Evolutionary conservation across 92 coral and sea anemone genomes (phyloP).

Genomic region (Porites rus): DNA sequence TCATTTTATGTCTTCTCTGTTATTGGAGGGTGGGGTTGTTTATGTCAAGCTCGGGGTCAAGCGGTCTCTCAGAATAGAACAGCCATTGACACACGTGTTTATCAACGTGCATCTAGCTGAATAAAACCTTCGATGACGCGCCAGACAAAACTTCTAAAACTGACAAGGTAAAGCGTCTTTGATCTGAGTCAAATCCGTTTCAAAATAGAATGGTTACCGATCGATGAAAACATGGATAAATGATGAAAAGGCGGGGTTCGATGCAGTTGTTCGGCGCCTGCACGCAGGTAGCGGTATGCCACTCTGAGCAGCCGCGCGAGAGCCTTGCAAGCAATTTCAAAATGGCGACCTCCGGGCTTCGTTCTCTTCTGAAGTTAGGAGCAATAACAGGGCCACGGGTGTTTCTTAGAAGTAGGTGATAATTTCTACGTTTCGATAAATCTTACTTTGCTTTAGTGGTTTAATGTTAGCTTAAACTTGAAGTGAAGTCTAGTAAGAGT

Average conservation of each 20-base stretch:
- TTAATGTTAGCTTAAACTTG: background rate
- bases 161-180: no score
- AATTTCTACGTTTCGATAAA: background rate
- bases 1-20: no score
- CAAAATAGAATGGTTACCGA: no score
- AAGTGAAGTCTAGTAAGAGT: background rate
- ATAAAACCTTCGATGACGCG: no score
- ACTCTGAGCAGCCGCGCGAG: slow-evolving; percentile 19
- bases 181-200: no score
- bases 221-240: no score
- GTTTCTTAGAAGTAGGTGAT: slow-evolving; percentile 23
- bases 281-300: slow-evolving; percentile 8
- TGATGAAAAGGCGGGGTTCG: background rate
- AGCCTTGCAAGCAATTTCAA: background rate
- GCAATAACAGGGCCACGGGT: slow-evolving; percentile 30
- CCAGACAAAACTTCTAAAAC: no score
- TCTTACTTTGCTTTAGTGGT: background rate
- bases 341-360: slow-evolving; percentile 27
- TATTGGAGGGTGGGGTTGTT: no score
- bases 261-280: background rate
- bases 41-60: no score
- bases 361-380: slow-evolving; percentile 15
- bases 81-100: no score
- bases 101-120: no score
- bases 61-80: no score